Conservation (phyloP, 2,888 invertebrate genomes). For the Marronus borbonicus region DNA sequence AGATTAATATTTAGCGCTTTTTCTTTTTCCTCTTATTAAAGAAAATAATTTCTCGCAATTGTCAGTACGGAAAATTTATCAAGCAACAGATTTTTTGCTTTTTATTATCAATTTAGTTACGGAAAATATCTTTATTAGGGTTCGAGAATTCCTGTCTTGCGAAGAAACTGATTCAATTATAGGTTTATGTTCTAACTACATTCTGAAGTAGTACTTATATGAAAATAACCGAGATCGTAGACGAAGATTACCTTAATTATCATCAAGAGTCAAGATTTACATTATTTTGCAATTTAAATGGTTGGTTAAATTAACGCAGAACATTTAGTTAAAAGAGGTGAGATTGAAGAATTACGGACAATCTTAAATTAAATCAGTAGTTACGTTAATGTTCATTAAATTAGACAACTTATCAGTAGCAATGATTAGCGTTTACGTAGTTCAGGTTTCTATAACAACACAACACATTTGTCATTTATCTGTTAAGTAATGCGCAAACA, state of each 20-base stretch:
- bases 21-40: constrained; percentile 52
- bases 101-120: constrained; percentile 3
- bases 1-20: constrained; percentile 60
- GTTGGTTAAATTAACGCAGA: constrained; percentile 22
- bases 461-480: too few species aligned
- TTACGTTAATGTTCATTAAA: not conserved
- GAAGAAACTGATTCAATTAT: constrained; percentile 33
- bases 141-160: constrained; percentile 9
- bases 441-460: too few species aligned
- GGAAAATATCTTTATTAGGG: not conserved
- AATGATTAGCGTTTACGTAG: not conserved
- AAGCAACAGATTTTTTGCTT: constrained; percentile 24
- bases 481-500: too few species aligned
- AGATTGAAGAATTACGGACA: constrained; percentile 27
- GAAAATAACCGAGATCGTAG: constrained; percentile 29
- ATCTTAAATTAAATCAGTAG: constrained; percentile 17
- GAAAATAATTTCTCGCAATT: constrained; percentile 51
- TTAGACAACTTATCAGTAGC: not conserved
- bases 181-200: constrained; percentile 5
- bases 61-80: constrained; percentile 48
- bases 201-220: constrained; percentile 5
- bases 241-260: constrained; percentile 33
- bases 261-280: constrained; percentile 24
- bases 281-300: constrained; percentile 34
- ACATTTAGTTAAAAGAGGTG: constrained; percentile 31